phyloP scores from a whole-genome alignment of 2,888 invertebrate species.

The Hydropsyche betteni region DNA sequence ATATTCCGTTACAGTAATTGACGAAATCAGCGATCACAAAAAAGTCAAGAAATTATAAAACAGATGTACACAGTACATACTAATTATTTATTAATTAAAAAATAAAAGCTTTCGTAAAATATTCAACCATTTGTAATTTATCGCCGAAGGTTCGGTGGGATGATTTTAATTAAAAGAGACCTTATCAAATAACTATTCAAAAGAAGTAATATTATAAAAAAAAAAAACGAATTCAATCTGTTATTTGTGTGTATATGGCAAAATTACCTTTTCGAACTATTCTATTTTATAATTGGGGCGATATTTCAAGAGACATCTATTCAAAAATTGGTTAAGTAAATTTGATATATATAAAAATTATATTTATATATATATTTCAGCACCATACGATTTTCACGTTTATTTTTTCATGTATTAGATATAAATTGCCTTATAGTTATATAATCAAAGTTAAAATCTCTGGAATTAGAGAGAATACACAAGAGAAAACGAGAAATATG shows the following conservation, averaged over 20 bases:
- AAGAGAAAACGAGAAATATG: not conserved
- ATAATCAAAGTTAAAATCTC: too few species aligned
- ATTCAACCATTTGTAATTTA: not conserved
- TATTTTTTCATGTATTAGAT: not conserved
- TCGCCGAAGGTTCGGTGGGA: conserved; percentile 28
- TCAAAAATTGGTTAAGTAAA: conserved; percentile 8
- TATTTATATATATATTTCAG: conserved; percentile 15
- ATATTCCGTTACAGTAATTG: too few species aligned
- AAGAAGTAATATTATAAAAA: too few species aligned
- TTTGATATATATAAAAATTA: conserved; percentile 9
- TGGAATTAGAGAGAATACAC: not conserved
- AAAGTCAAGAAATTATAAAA: conserved; percentile 4
- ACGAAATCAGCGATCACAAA: not conserved
- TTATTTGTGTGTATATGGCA: conserved; percentile 16
- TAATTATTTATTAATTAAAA: not conserved
- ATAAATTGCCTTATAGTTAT: too few species aligned
- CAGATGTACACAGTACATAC: conserved; percentile 46
- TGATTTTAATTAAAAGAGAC: not conserved
- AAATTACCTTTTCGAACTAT: conserved; percentile 5
- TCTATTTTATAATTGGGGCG: conserved; percentile 2
- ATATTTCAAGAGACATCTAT: not conserved
- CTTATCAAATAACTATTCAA: too few species aligned
- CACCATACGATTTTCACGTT: conserved; percentile 17
- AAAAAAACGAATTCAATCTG: too few species aligned
- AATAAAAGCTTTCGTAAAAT: conserved; percentile 3